These are phyloP conservation scores for Phortica variegata DNA, from an alignment of 1,140 invertebrate genomes.

Conservation along the genomic window DNA sequence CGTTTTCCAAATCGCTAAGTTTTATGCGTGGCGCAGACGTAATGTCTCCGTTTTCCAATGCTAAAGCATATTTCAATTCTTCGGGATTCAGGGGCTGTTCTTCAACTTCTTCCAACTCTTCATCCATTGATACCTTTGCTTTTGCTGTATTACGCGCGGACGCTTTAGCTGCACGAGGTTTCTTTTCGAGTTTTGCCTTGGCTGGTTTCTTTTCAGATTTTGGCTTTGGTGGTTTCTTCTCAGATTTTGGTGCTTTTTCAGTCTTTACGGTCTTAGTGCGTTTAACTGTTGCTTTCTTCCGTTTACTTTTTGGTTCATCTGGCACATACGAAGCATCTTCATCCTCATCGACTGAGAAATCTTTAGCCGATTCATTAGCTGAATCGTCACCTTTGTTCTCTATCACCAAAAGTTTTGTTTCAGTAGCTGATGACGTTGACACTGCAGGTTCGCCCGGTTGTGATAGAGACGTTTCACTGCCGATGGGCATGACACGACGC, in stretches of 20 bases:
- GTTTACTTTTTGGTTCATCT: constrained; percentile 12
- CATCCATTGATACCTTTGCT: too few relatives aligned
- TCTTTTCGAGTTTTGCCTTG: constrained; percentile 8
- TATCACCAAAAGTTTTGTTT: neutral
- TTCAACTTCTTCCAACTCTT: constrained; percentile 18
- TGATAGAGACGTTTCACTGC: neutral
- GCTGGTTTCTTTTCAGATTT: constrained; percentile 2
- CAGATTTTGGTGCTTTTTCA: neutral
- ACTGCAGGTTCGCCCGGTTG: neutral
- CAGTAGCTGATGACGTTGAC: neutral
- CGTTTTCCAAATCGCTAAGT: constrained; percentile 33
- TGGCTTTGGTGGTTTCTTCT: neutral
- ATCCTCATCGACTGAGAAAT: constrained; percentile 40
- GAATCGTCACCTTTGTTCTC: neutral
- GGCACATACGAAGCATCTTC: constrained; percentile 33
- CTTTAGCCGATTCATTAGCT: constrained; percentile 4
- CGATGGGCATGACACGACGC: constrained; percentile 27
- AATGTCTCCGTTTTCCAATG: constrained; percentile 42
- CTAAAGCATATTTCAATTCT: constrained; percentile 44
- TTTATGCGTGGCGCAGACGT: constrained; percentile 43
- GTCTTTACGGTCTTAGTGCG: neutral
- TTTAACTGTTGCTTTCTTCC: constrained; percentile 28
- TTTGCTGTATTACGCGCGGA: neutral
- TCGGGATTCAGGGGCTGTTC: constrained; percentile 32
- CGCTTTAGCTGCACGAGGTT: constrained; percentile 3